These are phyloP conservation scores for Crotalus horridus DNA, from an alignment of 2,113 vertebrate species.

Conservation along the genomic window DNA sequence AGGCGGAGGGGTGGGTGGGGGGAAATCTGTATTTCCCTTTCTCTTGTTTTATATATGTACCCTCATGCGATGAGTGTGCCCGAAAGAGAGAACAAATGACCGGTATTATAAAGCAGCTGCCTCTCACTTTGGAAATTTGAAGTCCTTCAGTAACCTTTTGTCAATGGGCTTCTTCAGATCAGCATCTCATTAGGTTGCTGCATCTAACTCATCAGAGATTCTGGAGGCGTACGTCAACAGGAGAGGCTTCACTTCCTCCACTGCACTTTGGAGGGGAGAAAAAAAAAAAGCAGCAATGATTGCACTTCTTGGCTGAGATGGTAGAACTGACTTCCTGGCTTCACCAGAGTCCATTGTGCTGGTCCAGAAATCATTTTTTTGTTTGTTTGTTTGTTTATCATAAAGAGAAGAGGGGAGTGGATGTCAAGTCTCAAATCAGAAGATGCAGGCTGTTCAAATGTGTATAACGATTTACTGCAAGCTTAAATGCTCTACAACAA, in stretches of 20 bases:
- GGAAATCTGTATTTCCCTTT: background rate
- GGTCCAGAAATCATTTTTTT: background rate
- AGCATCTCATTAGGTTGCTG: background rate
- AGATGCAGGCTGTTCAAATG: background rate
- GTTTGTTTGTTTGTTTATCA: background rate
- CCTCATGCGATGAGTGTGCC: background rate
- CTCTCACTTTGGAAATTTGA: background rate
- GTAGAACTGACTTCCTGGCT: slow-evolving; percentile 19
- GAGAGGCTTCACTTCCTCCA: slow-evolving; percentile 5
- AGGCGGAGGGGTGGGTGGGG: too few species aligned
- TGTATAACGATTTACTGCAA: background rate
- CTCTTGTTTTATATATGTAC: background rate
- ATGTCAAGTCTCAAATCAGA: background rate
- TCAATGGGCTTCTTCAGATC: slow-evolving; percentile 36
- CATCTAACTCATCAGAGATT: slow-evolving; percentile 8
- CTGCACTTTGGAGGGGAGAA: background rate
- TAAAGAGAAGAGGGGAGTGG: background rate
- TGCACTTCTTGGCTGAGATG: background rate
- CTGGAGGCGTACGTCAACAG: background rate
- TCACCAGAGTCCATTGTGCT: background rate
- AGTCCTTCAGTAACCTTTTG: slow-evolving; percentile 27
- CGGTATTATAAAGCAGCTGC: background rate
- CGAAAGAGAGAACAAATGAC: slow-evolving; percentile 6
- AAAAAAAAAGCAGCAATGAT: background rate
- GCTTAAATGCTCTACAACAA: background rate